Evolutionary conservation across 2,888 invertebrate genomes (phyloP), one percentile per base, ranked within the genome.

Genomic region (Ephialtes manifestator): DNA sequence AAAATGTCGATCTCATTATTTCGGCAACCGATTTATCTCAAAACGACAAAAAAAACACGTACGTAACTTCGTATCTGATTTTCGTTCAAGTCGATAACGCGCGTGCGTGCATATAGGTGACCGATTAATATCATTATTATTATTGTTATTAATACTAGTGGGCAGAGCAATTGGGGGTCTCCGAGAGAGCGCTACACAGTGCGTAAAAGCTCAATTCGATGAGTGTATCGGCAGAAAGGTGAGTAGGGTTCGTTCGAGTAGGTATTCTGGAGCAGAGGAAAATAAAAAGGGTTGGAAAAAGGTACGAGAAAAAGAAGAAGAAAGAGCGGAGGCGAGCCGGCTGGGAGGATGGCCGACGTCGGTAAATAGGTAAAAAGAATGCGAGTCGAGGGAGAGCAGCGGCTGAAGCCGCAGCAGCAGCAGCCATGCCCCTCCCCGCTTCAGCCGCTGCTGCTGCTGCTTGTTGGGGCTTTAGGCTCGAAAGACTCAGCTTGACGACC

Each of bases 401-500:
- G 43, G 51, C 51, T 8, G 51, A 24, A 53, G 53, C 24, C 24
- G 24, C 67, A 31, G 24, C 58, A 65, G 75, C 67, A 68, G 77
- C 60, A 80, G 24, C 58, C 58, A 77, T 79, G 81, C 84, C 86
- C 80, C 83, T 75, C 84, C 84, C 84, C 70, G 70, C 76, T 43
- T 74, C 13, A 65, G 65, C 60, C 7, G n/a, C 60, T 13, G 35
- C 35, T 5, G 70, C 31, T 10, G 48, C 48, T 28, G 60, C 39
- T 24, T 35, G n/a, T 67, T 72, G 53, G 39, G 46, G 82, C 60
- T 60, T 11, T 48, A 60, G 39, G 84, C 48, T 75, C 55, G 72
- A 68, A 67, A 63, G 63, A 81, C 88, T 89, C 88, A 89, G 90
- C 91, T 90, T 90, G 92, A 92, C 92, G 90, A 92, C 91, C 82